Percentiles rank a stretch among this genome's conserved stretches.
Evolutionary conservation across 2,888 invertebrate genomes (phyloP).

Genomic region (Parthenolecanium corni): DNA sequence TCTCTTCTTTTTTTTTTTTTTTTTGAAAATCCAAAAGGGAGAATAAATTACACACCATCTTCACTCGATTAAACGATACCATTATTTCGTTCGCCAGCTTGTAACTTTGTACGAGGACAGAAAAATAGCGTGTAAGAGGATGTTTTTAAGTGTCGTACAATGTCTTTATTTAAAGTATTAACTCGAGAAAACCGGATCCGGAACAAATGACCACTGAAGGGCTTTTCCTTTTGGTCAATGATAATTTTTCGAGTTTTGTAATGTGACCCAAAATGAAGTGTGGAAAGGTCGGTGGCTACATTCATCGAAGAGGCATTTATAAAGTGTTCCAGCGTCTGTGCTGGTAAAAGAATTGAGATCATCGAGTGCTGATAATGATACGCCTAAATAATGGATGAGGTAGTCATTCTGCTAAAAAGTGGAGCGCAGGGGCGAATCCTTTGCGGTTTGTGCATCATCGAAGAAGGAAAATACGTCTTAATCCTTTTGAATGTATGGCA

Average conservation of each 20-base stretch:
- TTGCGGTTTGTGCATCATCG: too few species aligned
- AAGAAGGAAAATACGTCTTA: too few species aligned
- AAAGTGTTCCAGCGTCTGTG: not conserved
- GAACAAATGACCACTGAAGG: not conserved
- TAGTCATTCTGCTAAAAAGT: not conserved
- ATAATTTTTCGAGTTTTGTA: constrained; percentile 23
- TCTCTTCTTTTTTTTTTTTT: not conserved
- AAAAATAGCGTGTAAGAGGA: constrained; percentile 6
- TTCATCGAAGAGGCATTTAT: not conserved
- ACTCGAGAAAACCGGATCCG: constrained; percentile 17
- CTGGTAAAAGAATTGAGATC: not conserved
- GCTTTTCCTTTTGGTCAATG: not conserved
- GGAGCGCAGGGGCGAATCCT: not conserved
- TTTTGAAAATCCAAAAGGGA: not conserved
- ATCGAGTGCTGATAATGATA: not conserved
- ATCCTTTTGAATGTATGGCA: too few species aligned
- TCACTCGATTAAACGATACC: constrained; percentile 20
- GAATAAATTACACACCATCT: constrained; percentile 25
- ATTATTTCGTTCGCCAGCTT: not conserved
- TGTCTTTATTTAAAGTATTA: constrained; percentile 25
- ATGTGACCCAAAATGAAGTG: not conserved
- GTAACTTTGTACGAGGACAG: constrained; percentile 11
- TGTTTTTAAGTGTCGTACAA: constrained; percentile 25
- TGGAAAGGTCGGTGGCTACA: too few species aligned
- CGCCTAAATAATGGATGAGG: not conserved